Base-by-base conservation (phyloP, 30 jellyfish, hydroid and myxozoan genomes). In the Turritopsis rubra region DNA sequence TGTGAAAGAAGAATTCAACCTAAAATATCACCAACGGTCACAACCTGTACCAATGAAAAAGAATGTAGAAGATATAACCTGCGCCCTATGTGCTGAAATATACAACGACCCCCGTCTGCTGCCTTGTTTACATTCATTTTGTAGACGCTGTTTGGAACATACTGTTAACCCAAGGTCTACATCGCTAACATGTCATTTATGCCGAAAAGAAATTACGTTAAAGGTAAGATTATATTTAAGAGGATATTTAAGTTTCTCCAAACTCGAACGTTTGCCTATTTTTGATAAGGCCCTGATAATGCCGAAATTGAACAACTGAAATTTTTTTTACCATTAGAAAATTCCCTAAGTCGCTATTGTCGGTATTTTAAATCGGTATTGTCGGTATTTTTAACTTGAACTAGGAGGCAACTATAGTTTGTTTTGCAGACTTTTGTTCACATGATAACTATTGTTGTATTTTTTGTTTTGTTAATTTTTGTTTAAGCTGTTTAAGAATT, bases 81-180 rank as follows among this genome's bases (percentile, higher is more conserved):
- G 99, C 66, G 96, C 99, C 16, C 85, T 93, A 75, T 93, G 99
- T 88, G 99, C 95, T 18, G 99, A 93, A 84, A 82, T 93, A 87
- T 93, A 79, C 85, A 84, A 75, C 52, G 99, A 93, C 68, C 99
- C 99, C 21, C 77, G 99, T 30, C 86, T 93, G 54, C 89, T 93
- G 19, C 99, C 99, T 17, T 93, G 99, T 53, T 83, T 93, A 54
- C 99, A 93, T 72, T 89, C 99, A 27, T 93, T 93, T 75, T 93
- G 99, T 86, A 88, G 87, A 79, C 87, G 99, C 72, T 93, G 99
- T 79, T 88, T 93, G 71, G 99, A 93, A 76, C 96, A 93, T 54
- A 93, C 96, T 17, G 90, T 88, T 53, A 93, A 93, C 80, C 99
- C 99, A 30, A 29, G 96, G 27, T 93, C 99, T 16, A 88, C 99